These are phyloP conservation scores for Formica exsecta DNA, from an alignment of 1,140 invertebrate species.

Conservation along the genomic window DNA sequence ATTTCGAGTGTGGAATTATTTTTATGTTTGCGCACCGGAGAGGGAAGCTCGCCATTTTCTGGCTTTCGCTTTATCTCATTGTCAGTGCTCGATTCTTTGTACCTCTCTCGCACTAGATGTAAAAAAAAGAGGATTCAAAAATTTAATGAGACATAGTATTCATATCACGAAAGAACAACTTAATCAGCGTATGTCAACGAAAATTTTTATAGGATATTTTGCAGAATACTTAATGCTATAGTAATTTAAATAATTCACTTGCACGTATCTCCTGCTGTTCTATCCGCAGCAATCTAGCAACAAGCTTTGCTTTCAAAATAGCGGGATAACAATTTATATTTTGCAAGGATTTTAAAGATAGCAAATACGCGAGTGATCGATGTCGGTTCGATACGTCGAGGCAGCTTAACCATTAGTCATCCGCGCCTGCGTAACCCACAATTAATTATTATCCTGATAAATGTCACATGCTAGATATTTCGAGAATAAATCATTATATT, in stretches of 20 bases:
- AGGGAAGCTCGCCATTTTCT: not conserved
- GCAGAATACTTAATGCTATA: not conserved
- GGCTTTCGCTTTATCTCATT: constrained; percentile 36
- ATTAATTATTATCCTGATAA: constrained; percentile 80
- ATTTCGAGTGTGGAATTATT: constrained; percentile 54
- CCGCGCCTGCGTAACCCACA: constrained; percentile 58
- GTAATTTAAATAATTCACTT: constrained; percentile 19
- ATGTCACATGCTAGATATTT: constrained; percentile 56
- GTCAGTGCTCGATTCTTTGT: constrained; percentile 48
- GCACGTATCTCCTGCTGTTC: not conserved
- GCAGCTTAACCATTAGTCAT: constrained; percentile 67
- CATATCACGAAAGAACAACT: not conserved
- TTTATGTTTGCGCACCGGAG: constrained; percentile 47
- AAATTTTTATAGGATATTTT: constrained; percentile 17
- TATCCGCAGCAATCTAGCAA: not conserved
- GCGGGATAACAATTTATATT: constrained; percentile 10
- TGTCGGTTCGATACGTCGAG: constrained; percentile 63
- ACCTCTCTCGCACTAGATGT: constrained; percentile 22
- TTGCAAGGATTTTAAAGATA: constrained; percentile 22
- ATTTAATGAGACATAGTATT: constrained; percentile 43
- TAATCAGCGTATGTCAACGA: constrained; percentile 12
- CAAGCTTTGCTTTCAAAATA: not conserved
- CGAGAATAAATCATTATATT: constrained; percentile 68
- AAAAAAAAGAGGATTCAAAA: constrained; percentile 45
- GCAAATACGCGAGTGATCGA: constrained; percentile 49